Conservation (phyloP, 2,797 vertebrate species). For the Propithecus perrieri region DNA sequence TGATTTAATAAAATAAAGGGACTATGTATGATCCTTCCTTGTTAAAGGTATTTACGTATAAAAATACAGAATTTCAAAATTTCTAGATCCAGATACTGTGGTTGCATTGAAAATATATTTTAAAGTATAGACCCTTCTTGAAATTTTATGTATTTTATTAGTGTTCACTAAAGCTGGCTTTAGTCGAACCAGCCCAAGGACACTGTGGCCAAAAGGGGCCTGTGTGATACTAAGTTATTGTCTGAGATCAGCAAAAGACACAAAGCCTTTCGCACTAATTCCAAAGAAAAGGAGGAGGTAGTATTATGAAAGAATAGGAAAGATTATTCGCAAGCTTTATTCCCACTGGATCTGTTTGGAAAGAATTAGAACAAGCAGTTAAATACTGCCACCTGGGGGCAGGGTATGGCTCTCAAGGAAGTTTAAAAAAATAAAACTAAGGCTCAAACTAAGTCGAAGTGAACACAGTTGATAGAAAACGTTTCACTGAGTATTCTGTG, state of each 20-base stretch:
- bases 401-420: background rate
- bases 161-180: background rate
- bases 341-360: background rate
- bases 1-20: background rate
- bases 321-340: background rate
- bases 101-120: background rate
- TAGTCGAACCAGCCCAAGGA: background rate
- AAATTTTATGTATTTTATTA: background rate
- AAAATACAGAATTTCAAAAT: background rate
- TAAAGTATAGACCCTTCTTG: background rate
- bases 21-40: background rate
- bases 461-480: rapidly evolving
- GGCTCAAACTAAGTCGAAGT: background rate
- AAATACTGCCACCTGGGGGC: conserved; percentile 56
- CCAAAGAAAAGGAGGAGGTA: background rate
- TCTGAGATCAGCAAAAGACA: background rate
- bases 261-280: background rate
- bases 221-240: background rate
- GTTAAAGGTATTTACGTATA: background rate
- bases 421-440: background rate
- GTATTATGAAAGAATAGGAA: background rate
- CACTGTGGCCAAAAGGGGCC: background rate
- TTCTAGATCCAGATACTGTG: background rate
- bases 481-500: background rate
- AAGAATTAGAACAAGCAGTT: background rate